Percentiles rank a stretch among this genome's conserved stretches.
Conservation (phyloP, 2,888 invertebrate genomes). For the Drosophila phalerata region DNA sequence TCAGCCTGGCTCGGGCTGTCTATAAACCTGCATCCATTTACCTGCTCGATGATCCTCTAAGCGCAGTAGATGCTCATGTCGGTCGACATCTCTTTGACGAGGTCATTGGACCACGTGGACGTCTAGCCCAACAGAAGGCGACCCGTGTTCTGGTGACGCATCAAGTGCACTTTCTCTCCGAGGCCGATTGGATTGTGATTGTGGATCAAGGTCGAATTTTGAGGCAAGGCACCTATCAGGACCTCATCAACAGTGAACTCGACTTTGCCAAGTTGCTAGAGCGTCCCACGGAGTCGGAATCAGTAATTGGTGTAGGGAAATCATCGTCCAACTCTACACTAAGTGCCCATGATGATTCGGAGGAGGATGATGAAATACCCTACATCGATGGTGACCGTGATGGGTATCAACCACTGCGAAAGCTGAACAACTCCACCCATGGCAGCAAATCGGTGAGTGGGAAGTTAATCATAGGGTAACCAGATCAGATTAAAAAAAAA, state of each 20-base stretch:
- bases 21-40: slow-evolving; percentile 91
- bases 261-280: slow-evolving; percentile 87
- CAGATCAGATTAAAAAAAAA: neutral
- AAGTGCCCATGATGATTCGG: slow-evolving; percentile 31
- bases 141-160: slow-evolving; percentile 92
- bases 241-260: slow-evolving; percentile 86
- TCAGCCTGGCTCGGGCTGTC: slow-evolving; percentile 90
- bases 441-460: slow-evolving; percentile 81
- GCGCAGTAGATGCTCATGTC: slow-evolving; percentile 92
- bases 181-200: slow-evolving; percentile 88
- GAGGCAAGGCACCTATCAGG: slow-evolving; percentile 86
- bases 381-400: slow-evolving; percentile 84
- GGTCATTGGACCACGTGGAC: slow-evolving; percentile 87
- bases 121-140: slow-evolving; percentile 86
- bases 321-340: slow-evolving; percentile 32
- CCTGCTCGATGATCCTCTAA: slow-evolving; percentile 92
- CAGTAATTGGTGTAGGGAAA: slow-evolving; percentile 29
- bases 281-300: slow-evolving; percentile 71
- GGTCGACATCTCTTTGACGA: slow-evolving; percentile 91
- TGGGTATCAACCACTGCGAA: slow-evolving; percentile 81
- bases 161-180: slow-evolving; percentile 90
- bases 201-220: slow-evolving; percentile 87
- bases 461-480: neutral
- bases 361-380: slow-evolving; percentile 85
- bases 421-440: slow-evolving; percentile 67